Base-by-base conservation (phyloP, 2,888 invertebrate genomes). In the Tolmerus cingulatus region DNA sequence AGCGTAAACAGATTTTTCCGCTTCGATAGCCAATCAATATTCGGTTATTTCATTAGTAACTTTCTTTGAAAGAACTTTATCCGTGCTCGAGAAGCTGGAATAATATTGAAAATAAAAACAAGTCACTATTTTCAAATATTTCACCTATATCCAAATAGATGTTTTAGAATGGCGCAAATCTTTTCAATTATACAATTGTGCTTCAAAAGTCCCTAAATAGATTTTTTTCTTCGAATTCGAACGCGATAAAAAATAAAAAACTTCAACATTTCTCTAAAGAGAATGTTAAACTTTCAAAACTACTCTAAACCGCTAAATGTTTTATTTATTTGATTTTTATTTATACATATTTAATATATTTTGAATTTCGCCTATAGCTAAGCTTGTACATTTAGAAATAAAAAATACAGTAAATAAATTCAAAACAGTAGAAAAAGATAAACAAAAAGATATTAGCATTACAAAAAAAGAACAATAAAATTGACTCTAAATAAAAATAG, bases 381-480 rank as follows among this genome's bases (percentile, higher is more conserved):
- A 66, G 66, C 76, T 76, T 27, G 27, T 76, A 76, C 76, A 76
- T 76, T 76, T 76, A 76, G 37, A 76, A 76, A 37, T 74, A 16
- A 76, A 34, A n/a, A 76, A 76, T 76, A 46, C 43, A 46, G 43
- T 46, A 46, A 46, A 46, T 3, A 16, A 43, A 46, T 34, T 76
- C 40, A 76, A 34, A 37, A 5, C 16, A 23, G 66, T 66, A 23
- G 19, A 27, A 9, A 23, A 8, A 19, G 66, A 66, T 66, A 8
- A 51, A 66, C 14, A 66, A 66, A 66, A 57, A 66, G 16, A 46
- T 27, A 66, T 66, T 66, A 66, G 66, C 66, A 66, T 66, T 66
- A 66, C 66, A 66, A 66, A 66, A 1, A 12, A 66, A 79, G 46
- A 78, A 79, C 79, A 79, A 79, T 79, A 79, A 79, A 46, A 79